Evolutionary conservation across 37 sponge, comb jelly and placozoan species (phyloP).

Genomic region (Petrosia ficiformis): DNA sequence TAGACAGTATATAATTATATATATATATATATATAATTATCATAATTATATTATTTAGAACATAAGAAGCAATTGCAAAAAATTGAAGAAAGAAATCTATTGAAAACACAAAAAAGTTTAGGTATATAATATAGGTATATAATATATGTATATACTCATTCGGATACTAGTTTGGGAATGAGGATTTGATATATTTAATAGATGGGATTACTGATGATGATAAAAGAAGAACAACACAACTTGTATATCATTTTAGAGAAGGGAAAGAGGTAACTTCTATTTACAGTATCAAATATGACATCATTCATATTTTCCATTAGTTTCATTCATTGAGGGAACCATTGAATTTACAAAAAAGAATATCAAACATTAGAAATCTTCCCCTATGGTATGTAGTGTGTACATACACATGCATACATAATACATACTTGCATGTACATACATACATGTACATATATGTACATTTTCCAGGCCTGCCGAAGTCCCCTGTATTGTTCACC

Average conservation of each 20-base stretch:
- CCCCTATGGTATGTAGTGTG: conserved; percentile 41
- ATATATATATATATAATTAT: background rate
- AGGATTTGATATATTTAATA: too few species aligned
- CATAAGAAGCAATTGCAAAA: background rate
- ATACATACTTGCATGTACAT: background rate
- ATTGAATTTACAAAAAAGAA: conserved; percentile 16
- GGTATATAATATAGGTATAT: background rate
- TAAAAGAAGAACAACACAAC: conserved; percentile 68
- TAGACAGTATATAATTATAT: too few species aligned
- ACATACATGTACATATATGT: background rate
- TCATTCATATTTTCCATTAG: background rate
- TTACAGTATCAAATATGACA: background rate
- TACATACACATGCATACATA: background rate
- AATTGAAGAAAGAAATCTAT: background rate
- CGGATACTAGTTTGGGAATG: too few species aligned
- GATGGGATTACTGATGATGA: conserved; percentile 55
- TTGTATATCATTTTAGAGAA: conserved; percentile 53
- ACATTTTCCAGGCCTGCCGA: conserved; percentile 48
- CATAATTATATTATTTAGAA: background rate
- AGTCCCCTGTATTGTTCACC: conserved; percentile 38
- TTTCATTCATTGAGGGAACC: conserved; percentile 69
- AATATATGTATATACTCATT: too few species aligned
- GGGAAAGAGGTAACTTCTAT: conserved; percentile 59
- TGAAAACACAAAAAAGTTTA: background rate
- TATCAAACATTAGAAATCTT: background rate